Conservation (phyloP, 2,888 invertebrate genomes). For the Lasioglossum morio region DNA sequence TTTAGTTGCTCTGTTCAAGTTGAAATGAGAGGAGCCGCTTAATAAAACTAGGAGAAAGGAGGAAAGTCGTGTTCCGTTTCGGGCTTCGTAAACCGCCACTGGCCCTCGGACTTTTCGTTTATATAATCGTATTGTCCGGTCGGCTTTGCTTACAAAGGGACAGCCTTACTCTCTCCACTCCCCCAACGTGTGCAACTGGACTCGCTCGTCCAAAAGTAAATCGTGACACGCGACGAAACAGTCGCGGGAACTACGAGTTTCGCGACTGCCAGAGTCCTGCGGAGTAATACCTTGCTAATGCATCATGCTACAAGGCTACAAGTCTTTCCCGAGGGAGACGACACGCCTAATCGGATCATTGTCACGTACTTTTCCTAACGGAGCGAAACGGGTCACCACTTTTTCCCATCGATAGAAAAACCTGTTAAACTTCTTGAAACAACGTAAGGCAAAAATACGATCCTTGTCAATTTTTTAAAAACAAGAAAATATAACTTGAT, state of each 20-base stretch:
- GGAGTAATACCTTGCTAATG: constrained; percentile 11
- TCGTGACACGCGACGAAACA: constrained; percentile 29
- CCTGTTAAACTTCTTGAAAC: too few species aligned
- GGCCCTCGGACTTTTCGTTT: constrained; percentile 62
- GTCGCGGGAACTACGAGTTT: constrained; percentile 29
- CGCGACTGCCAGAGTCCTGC: background rate
- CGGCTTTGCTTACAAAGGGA: constrained; percentile 49
- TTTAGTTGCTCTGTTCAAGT: background rate
- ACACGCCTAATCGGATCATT: background rate
- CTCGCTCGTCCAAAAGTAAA: constrained; percentile 35
- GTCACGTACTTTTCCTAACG: background rate
- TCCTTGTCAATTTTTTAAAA: too few species aligned
- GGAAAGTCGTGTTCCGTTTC: constrained; percentile 69
- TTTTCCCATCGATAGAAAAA: background rate
- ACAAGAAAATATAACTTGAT: too few species aligned
- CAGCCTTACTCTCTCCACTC: too few species aligned
- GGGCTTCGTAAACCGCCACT: constrained; percentile 62
- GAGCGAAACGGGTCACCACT: background rate
- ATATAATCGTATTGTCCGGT: constrained; percentile 67
- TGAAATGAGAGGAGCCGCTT: background rate
- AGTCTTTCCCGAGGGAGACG: background rate
- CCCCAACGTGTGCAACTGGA: background rate
- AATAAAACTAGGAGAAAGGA: constrained; percentile 58
- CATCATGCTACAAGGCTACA: background rate
- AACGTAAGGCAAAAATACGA: background rate